A percentile compares a stretch with the other conserved stretches of the same genome.
These are phyloP conservation scores for Hartigia nigra DNA, from an alignment of 2,888 invertebrate species.

Conservation along the genomic window DNA sequence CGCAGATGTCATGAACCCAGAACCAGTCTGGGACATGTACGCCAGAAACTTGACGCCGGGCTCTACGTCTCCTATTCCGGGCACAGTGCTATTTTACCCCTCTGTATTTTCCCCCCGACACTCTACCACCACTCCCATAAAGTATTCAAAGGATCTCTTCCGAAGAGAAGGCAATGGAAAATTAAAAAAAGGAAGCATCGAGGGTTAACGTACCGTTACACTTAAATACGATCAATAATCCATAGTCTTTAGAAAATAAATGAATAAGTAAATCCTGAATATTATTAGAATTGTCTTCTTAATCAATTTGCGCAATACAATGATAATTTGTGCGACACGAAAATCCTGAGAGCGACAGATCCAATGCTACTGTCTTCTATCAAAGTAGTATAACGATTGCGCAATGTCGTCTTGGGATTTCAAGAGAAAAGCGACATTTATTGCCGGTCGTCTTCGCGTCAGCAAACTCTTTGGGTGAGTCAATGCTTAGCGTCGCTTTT, in stretches of 20 bases:
- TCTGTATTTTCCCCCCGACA: neutral
- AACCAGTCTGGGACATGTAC: constrained; percentile 15
- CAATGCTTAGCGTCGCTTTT: constrained; percentile 20
- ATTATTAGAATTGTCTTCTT: neutral
- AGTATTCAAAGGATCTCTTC: neutral
- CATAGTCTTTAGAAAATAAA: neutral
- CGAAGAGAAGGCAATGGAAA: neutral
- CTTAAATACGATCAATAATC: neutral
- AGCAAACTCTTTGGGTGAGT: constrained; percentile 24
- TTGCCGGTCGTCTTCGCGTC: constrained; percentile 22
- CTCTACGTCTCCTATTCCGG: neutral
- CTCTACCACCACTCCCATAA: neutral
- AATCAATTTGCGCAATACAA: neutral
- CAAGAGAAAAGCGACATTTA: constrained; percentile 32
- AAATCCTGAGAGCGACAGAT: neutral
- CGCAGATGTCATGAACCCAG: constrained; percentile 17
- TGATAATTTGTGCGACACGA: neutral
- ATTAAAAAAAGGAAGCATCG: neutral
- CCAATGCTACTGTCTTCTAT: neutral
- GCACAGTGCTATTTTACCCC: neutral
- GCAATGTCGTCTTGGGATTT: constrained; percentile 37
- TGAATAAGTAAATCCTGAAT: neutral
- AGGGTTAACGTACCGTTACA: neutral
- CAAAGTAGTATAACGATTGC: constrained; percentile 24
- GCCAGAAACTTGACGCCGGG: constrained; percentile 20